Percentiles rank a stretch among this genome's conserved stretches.
Evolutionary conservation across 2,888 invertebrate genomes (phyloP).

Genomic region (Thalpophila matura): DNA sequence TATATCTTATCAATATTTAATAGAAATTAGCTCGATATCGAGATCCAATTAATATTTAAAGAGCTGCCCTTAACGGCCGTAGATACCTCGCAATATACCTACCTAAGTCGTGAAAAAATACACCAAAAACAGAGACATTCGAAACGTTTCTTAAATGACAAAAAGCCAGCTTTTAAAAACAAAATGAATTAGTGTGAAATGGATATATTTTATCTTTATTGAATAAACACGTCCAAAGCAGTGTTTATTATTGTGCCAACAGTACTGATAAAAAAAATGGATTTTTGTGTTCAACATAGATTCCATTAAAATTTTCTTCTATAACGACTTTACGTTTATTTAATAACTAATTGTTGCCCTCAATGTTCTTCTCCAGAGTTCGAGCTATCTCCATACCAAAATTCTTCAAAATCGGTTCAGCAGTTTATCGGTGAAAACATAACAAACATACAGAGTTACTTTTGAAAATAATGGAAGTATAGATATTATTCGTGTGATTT

Average conservation of each 20-base stretch:
- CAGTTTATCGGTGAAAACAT: too few relatives aligned
- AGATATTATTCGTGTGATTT: constrained; percentile 4
- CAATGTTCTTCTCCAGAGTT: too few relatives aligned
- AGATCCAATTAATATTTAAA: constrained; percentile 11
- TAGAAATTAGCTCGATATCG: not conserved
- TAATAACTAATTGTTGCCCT: constrained; percentile 3
- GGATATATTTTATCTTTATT: constrained; percentile 40
- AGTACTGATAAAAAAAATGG: constrained; percentile 62
- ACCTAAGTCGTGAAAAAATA: not conserved
- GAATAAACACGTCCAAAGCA: constrained; percentile 60
- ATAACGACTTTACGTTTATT: constrained; percentile 5
- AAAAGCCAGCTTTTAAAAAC: constrained; percentile 7
- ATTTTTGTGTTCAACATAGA: constrained; percentile 48
- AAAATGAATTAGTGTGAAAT: not conserved
- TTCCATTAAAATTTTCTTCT: constrained; percentile 19
- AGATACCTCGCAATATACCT: too few relatives aligned
- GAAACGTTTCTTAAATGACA: not conserved
- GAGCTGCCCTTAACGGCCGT: not conserved
- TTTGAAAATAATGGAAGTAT: too few relatives aligned
- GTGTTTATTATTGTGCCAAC: constrained; percentile 62
- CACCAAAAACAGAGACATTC: not conserved
- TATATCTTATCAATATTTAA: not conserved
- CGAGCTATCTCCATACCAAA: too few relatives aligned
- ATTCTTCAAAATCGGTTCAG: too few relatives aligned
- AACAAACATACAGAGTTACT: too few relatives aligned